Base-by-base conservation (phyloP, 2,113 vertebrate genomes). In the Crotalus horridus region DNA sequence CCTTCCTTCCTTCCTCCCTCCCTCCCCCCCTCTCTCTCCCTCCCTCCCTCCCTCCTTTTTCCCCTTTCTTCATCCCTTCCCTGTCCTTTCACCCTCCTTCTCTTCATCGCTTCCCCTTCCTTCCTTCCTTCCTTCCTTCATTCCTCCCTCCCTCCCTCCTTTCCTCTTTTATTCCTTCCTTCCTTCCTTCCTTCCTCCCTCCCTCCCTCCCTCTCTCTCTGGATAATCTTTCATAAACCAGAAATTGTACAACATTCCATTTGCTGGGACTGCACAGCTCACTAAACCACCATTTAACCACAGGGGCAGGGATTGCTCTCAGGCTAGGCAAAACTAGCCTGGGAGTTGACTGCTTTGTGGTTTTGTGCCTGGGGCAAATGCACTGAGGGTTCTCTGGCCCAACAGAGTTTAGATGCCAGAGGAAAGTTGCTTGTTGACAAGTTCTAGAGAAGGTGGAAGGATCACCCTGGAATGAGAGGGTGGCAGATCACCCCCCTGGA, bases 1-100 rank as follows among this genome's bases (percentile, higher is more conserved):
- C 3, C 11, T n/a, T 1, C 12, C 4, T 69, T 6, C 4, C 4
- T 13, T 2, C 26, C 11, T n/a, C 0, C 13, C 4, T 15, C 0
- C 12, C 4, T 0, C 10, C 12, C 4, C 6, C 13, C 11, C 54
- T 55, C 3, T 3, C 53, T 39, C 11, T 1, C 3, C 8, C 24
- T 26, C 61, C 12, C 6, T 43, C 43, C 43, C 43, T 43, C 43
- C 43, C 43, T 43, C 43, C 39, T 39, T 39, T 39, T 43, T 43
- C 43, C 0, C 43, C 43, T 43, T 43, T 43, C 43, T 43, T 43
- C 43, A 43, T 43, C 43, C 2, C 43, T 43, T 43, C 43, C 3
- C 43, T 0, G 3, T 43, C 43, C 2, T 43, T 43, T 0, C 43
- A 43, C 43, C 43, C 43, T 43, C 43, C 43, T 43, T 43, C 43